Evolutionary conservation across 2,797 vertebrate genomes (phyloP).

Genomic region (Sphenodon punctatus): DNA sequence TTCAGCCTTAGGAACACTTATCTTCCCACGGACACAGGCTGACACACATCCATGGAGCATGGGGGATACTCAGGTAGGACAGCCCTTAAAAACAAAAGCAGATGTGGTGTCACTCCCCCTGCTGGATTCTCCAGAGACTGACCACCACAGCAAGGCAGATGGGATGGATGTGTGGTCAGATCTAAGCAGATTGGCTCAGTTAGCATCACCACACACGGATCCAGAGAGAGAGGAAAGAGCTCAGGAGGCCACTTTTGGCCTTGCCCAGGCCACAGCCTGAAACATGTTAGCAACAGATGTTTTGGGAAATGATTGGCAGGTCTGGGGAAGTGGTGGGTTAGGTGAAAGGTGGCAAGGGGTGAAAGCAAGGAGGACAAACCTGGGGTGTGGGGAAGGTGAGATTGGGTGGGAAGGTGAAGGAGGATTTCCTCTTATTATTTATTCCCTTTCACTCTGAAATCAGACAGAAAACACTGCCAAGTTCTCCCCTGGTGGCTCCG

Average conservation of each 20-base stretch:
- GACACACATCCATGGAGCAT: rapidly evolving
- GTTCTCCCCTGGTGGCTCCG: conserved; percentile 29
- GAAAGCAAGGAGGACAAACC: rapidly evolving
- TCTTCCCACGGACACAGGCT: neutral
- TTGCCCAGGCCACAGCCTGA: neutral
- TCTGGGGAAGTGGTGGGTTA: neutral
- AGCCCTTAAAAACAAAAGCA: neutral
- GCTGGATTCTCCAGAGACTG: neutral
- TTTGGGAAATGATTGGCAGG: neutral
- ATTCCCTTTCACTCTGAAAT: conserved; percentile 60
- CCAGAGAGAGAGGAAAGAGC: neutral
- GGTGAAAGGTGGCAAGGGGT: rapidly evolving
- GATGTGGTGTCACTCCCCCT: neutral
- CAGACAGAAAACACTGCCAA: conserved; percentile 8
- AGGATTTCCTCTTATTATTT: conserved; percentile 59
- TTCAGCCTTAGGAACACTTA: neutral
- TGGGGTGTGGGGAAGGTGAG: neutral
- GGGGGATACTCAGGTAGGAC: neutral
- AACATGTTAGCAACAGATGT: neutral
- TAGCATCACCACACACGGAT: neutral
- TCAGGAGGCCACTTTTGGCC: neutral
- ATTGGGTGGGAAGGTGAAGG: neutral
- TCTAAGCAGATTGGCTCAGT: neutral
- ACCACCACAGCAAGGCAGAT: neutral
- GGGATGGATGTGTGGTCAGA: neutral